Evolutionary conservation across 1,140 invertebrate species (phyloP), one percentile per base, ranked within the genome.

Genomic region (Tribolium madens): DNA sequence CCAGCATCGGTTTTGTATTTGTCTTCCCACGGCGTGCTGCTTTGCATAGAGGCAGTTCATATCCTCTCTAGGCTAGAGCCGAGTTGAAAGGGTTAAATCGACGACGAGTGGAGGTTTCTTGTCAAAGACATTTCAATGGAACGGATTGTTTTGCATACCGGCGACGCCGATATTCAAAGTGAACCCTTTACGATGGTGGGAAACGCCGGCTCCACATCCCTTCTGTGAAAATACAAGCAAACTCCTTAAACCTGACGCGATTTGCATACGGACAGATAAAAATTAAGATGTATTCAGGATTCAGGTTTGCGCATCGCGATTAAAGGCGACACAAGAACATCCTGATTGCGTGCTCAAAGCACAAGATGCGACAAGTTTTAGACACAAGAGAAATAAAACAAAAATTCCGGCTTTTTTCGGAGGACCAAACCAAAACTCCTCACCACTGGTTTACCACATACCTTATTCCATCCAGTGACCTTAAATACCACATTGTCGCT

Each of bases 1-100:
- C 26, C 71, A 18, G 42, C 50, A 31, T 52, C 50, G 60, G 52
- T 46, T 48, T 70, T 31, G 53, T 76, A 76, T 76, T 76, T 76
- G 50, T 57, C 75, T 76, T 76, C 75, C 75, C 75, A 76, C 75
- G 75, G 75, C 47, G 47, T 70, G 68, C 75, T 76, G 47, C 75
- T 76, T 76, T 76, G 75, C 75, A 76, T 76, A 74, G 17, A 60
- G 48, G 72, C 33, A 64, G 36, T 68, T 46, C 14, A 68, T 64
- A 64, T 64, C 57, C 57, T 64, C 57, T 64, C 57, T 64, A 64
- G 57, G n/a, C 57, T 64, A 64, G 57, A 33, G 10, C 5, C 21
- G 21, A 42, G 36, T 42, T 42, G 36, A 42, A 42, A 42, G 36
- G 36, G 36, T 42, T 42, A 9, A 42, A 42, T 42, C 36, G 36